Evolutionary conservation across 1,140 invertebrate species (phyloP).

Genomic region (Matsumurasca onukii): DNA sequence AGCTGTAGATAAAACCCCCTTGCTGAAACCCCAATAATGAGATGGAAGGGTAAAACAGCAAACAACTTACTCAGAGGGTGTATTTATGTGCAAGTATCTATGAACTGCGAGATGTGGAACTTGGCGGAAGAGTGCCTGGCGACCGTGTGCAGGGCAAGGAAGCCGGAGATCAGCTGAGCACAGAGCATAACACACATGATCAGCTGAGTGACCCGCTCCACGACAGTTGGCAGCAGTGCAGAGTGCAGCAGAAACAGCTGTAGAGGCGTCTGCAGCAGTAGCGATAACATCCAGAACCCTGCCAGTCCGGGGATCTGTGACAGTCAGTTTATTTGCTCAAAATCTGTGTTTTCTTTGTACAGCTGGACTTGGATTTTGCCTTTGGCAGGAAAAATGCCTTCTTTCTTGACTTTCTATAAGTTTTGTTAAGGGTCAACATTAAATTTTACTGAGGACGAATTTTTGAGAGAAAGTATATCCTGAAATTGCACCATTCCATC

Average conservation of each 20-base stretch:
- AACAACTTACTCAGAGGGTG: too few relatives aligned
- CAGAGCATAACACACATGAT: slow-evolving; percentile 60
- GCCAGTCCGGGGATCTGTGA: slow-evolving; percentile 83
- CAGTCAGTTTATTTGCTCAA: not conserved
- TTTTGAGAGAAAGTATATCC: not conserved
- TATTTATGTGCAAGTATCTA: too few relatives aligned
- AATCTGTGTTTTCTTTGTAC: not conserved
- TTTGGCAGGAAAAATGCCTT: not conserved
- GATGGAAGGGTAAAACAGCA: too few relatives aligned
- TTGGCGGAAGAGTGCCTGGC: slow-evolving; percentile 55
- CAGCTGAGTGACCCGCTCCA: slow-evolving; percentile 66
- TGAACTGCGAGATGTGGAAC: slow-evolving; percentile 50
- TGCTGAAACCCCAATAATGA: too few relatives aligned
- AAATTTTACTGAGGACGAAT: not conserved
- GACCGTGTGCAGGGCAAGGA: slow-evolving; percentile 60
- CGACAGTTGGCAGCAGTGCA: slow-evolving; percentile 59
- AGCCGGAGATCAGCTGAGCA: slow-evolving; percentile 68
- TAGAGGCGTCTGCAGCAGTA: slow-evolving; percentile 82
- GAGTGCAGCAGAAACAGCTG: slow-evolving; percentile 64
- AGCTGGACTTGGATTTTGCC: not conserved
- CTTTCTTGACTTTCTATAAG: not conserved
- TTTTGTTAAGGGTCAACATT: not conserved
- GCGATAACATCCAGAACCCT: slow-evolving; percentile 82
- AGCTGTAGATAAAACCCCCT: too few relatives aligned
- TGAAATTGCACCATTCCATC: not conserved